These are phyloP conservation scores for Porites evermanni DNA, from an alignment of 92 coral and sea anemone genomes.

Conservation along the genomic window DNA sequence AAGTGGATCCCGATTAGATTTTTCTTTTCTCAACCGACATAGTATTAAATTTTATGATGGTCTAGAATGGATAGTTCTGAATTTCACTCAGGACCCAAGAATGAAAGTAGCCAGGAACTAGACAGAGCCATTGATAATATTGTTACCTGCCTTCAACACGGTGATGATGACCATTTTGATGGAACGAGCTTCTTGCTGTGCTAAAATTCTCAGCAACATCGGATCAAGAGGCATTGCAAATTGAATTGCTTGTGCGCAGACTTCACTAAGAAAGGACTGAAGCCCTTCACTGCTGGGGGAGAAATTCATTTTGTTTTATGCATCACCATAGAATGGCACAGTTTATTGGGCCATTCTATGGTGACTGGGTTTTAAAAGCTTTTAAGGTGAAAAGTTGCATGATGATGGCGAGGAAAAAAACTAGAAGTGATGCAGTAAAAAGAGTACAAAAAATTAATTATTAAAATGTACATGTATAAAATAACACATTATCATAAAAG, in stretches of 20 bases:
- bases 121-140: slow-evolving; percentile 30
- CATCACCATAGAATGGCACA: slow-evolving; percentile 56
- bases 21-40: too few species aligned
- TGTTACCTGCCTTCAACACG: slow-evolving; percentile 48
- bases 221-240: slow-evolving; percentile 93
- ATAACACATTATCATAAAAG: too few species aligned
- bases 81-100: slow-evolving; percentile 34
- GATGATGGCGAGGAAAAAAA: neutral
- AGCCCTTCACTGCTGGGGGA: slow-evolving; percentile 73
- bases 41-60: too few species aligned
- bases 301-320: slow-evolving; percentile 36
- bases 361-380: neutral
- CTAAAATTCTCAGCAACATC: slow-evolving; percentile 67
- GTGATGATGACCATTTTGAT: slow-evolving; percentile 16
- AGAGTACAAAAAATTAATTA: too few species aligned
- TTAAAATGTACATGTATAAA: too few species aligned
- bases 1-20: too few species aligned
- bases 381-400: neutral
- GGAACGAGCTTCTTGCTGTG: slow-evolving; percentile 51
- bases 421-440: neutral
- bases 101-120: slow-evolving; percentile 39
- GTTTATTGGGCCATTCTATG: slow-evolving; percentile 39
- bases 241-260: slow-evolving; percentile 69
- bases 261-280: slow-evolving; percentile 47
- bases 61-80: neutral